A percentile compares a stretch with the other conserved stretches of the same genome.
Conservation (phyloP, 2,888 invertebrate species). For the Tetheella fluctuosa region DNA sequence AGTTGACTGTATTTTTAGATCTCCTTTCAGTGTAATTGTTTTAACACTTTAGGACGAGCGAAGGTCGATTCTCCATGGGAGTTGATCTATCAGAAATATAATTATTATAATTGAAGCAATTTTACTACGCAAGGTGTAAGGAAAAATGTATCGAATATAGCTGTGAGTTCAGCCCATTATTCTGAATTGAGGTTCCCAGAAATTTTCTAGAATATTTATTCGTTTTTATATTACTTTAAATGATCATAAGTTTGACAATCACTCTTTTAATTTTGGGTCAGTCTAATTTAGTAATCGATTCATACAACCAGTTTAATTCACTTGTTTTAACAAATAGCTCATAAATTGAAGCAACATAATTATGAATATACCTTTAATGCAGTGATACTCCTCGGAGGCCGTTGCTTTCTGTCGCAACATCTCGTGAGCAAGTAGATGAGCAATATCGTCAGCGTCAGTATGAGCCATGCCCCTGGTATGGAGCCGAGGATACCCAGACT, state of each 20-base stretch:
- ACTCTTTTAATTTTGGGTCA: background rate
- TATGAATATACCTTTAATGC: slow-evolving; percentile 87
- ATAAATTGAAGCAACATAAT: too few relatives aligned
- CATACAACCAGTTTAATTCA: too few relatives aligned
- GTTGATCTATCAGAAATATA: background rate
- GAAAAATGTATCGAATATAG: too few relatives aligned
- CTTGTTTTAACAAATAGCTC: too few relatives aligned
- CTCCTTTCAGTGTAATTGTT: slow-evolving; percentile 32
- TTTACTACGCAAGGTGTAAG: too few relatives aligned
- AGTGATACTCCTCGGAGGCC: slow-evolving; percentile 94
- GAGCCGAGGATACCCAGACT: slow-evolving; percentile 96
- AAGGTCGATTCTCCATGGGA: background rate
- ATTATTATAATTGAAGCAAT: too few relatives aligned
- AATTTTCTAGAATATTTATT: too few relatives aligned
- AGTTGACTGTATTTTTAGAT: slow-evolving; percentile 46
- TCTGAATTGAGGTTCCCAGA: too few relatives aligned
- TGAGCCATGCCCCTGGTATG: slow-evolving; percentile 96
- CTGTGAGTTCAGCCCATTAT: too few relatives aligned
- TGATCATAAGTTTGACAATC: too few relatives aligned
- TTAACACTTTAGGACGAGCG: background rate
- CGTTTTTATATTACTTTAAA: too few relatives aligned
- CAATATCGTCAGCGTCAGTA: slow-evolving; percentile 93
- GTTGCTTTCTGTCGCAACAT: slow-evolving; percentile 97
- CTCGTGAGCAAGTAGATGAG: slow-evolving; percentile 96
- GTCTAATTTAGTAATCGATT: background rate